These are phyloP conservation scores for Rhinogobius similis DNA, from an alignment of 2,113 vertebrate genomes.

Conservation along the genomic window DNA sequence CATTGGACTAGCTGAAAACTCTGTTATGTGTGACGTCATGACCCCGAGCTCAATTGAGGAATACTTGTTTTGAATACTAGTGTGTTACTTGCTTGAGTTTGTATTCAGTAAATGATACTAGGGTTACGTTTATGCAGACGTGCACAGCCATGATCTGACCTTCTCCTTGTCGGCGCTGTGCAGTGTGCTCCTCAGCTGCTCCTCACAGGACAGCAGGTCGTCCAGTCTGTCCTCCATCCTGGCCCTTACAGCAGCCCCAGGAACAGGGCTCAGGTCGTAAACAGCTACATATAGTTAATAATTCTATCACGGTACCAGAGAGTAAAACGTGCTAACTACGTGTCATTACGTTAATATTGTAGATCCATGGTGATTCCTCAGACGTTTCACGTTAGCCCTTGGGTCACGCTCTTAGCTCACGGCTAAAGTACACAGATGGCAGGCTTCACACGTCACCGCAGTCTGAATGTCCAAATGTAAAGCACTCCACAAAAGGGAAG, in stretches of 20 bases:
- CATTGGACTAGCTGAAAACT: too few relatives aligned
- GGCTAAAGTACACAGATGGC: neutral
- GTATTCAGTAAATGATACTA: too few relatives aligned
- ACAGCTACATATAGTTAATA: neutral
- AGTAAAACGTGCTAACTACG: too few relatives aligned
- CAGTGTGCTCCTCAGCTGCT: constrained; percentile 58
- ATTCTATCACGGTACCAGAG: neutral
- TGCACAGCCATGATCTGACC: constrained; percentile 26
- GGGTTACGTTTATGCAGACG: too few relatives aligned
- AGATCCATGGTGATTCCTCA: neutral
- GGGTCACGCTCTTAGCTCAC: neutral
- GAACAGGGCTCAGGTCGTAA: neutral
- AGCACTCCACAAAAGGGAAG: neutral
- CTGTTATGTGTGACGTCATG: too few relatives aligned
- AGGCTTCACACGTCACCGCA: neutral
- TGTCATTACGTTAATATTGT: too few relatives aligned
- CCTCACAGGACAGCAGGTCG: constrained; percentile 40
- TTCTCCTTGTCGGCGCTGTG: constrained; percentile 70
- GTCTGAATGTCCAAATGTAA: neutral
- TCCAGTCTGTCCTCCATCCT: constrained; percentile 44
- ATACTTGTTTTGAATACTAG: too few relatives aligned
- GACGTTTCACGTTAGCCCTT: neutral
- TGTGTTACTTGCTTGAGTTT: too few relatives aligned
- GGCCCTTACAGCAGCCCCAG: neutral
- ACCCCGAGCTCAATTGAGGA: too few relatives aligned